Percentiles rank a stretch among this genome's conserved stretches.
These are phyloP conservation scores for Embiotoca jacksoni DNA, from an alignment of 2,113 vertebrate genomes.

Conservation along the genomic window DNA sequence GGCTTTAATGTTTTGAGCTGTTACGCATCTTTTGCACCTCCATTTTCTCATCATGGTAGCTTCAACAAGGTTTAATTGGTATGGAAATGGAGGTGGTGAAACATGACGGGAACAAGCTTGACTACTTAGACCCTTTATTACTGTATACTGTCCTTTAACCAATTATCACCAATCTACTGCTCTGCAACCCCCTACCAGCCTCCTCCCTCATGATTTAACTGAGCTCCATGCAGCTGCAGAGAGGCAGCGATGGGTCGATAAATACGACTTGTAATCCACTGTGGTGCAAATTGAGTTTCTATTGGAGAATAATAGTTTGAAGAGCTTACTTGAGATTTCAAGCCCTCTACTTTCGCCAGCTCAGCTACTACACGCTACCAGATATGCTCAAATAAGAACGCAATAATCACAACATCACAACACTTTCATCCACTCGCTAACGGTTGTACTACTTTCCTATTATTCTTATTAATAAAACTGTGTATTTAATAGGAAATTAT, in stretches of 20 bases:
- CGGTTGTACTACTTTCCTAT: not conserved
- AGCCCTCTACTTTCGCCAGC: conserved; percentile 5
- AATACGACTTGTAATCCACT: conserved; percentile 66
- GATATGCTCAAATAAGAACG: not conserved
- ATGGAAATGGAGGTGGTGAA: conserved; percentile 79
- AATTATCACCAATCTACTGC: conserved; percentile 80
- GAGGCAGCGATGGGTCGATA: conserved; percentile 66
- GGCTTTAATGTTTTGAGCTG: conserved; percentile 51
- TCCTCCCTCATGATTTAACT: conserved; percentile 71
- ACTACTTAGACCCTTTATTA: conserved; percentile 77
- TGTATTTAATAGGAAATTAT: conserved; percentile 21
- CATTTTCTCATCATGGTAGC: conserved; percentile 65
- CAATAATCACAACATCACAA: not conserved
- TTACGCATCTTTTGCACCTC: conserved; percentile 75
- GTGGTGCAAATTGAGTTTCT: conserved; percentile 80
- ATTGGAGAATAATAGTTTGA: conserved; percentile 60
- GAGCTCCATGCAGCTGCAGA: conserved; percentile 58
- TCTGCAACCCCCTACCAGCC: conserved; percentile 69
- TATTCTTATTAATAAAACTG: not conserved
- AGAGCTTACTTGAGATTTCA: conserved; percentile 49
- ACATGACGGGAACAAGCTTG: conserved; percentile 72
- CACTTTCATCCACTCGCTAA: not conserved
- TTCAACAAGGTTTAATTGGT: conserved; percentile 81
- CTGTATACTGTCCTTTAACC: conserved; percentile 80
- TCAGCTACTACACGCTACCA: conserved; percentile 9